These are phyloP conservation scores for Geotrypetes seraphini DNA, from an alignment of 2,797 vertebrate genomes.

Conservation along the genomic window DNA sequence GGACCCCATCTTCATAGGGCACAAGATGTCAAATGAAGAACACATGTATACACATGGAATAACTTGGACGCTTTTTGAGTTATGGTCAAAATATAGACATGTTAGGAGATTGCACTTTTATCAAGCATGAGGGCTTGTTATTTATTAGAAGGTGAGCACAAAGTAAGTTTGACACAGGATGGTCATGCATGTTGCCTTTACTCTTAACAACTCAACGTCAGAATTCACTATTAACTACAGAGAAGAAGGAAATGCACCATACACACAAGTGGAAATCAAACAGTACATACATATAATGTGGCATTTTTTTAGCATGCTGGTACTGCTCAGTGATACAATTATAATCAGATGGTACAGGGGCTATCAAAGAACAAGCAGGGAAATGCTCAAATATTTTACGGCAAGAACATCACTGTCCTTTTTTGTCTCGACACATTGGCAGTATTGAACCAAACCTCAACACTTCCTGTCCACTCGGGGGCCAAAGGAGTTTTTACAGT, in stretches of 20 bases:
- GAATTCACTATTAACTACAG: constrained; percentile 18
- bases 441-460: no score
- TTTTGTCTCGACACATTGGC: no score
- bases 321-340: constrained; percentile 25
- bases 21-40: no score
- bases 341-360: constrained; percentile 24
- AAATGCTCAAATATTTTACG: constrained; percentile 14
- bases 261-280: constrained; percentile 31
- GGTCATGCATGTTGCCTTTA: constrained; percentile 80
- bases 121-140: constrained; percentile 64
- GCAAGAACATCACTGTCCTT: no score
- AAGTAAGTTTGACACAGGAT: constrained; percentile 46
- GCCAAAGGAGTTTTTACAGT: no score
- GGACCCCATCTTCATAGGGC: no score
- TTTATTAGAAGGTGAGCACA: constrained; percentile 75
- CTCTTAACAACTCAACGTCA: constrained; percentile 49
- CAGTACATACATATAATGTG: constrained; percentile 32
- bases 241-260: constrained; percentile 33
- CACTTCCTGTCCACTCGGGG: no score
- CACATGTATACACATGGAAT: no score
- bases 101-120: constrained; percentile 43
- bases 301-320: constrained; percentile 29
- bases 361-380: constrained; percentile 17
- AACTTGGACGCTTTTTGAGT: no score
- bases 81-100: no score